Conservation (phyloP, 2,113 vertebrate genomes). For the Martes martes region DNA sequence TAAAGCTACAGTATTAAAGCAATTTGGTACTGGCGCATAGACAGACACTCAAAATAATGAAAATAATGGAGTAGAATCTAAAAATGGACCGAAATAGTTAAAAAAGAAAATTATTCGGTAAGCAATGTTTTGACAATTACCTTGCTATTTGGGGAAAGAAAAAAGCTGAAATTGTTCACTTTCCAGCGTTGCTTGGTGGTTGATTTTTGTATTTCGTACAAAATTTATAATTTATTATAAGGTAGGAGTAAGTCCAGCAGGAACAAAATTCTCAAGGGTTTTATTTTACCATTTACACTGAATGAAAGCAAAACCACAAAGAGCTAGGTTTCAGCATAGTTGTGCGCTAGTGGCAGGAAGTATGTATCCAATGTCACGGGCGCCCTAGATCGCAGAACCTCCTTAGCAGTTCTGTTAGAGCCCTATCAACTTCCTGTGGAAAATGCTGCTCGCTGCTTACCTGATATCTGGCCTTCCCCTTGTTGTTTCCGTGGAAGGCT, state of each 20-base stretch:
- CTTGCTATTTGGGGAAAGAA: not conserved
- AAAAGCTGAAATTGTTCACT: not conserved
- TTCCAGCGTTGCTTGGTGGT: not conserved
- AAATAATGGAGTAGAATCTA: not conserved
- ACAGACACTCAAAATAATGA: not conserved
- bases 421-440: rapidly evolving
- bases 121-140: not conserved
- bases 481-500: no score
- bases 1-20: not conserved
- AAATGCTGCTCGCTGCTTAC: not conserved
- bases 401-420: not conserved
- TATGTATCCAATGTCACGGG: rapidly evolving
- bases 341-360: not conserved
- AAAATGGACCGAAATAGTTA: not conserved
- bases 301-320: rapidly evolving
- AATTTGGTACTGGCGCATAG: not conserved
- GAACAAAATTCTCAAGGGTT: not conserved
- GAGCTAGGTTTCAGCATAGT: not conserved
- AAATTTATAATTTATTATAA: not conserved
- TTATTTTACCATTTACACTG: not conserved
- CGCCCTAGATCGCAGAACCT: rapidly evolving
- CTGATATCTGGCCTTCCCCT: not conserved
- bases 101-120: not conserved
- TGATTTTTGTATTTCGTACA: not conserved
- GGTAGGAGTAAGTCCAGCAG: not conserved